Evolutionary conservation across 2,113 vertebrate genomes (phyloP).

Genomic region (Labeo rohita): DNA sequence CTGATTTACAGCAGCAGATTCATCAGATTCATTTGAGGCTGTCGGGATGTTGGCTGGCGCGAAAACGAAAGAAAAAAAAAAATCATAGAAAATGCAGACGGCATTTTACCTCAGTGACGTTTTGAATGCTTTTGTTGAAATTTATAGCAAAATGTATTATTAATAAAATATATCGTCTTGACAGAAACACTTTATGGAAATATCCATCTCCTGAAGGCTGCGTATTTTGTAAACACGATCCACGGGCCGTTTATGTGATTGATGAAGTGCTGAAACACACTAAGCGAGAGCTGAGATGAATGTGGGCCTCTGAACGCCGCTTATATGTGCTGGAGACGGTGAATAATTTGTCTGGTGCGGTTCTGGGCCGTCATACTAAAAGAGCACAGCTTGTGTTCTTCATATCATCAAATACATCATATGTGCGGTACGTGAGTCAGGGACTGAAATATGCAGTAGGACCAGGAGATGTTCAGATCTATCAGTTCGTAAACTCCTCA

Average conservation of each 20-base stretch:
- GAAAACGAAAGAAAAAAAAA: conserved; percentile 43
- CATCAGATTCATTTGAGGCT: conserved; percentile 69
- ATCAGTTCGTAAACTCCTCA: neutral
- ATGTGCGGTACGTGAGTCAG: neutral
- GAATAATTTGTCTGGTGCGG: neutral
- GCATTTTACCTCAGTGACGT: neutral
- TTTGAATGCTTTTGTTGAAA: neutral
- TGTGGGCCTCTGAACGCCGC: neutral
- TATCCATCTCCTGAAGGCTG: conserved; percentile 22
- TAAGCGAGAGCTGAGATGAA: neutral
- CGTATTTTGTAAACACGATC: neutral
- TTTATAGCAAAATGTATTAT: conserved; percentile 7
- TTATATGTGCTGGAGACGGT: neutral
- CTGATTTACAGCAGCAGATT: conserved; percentile 65
- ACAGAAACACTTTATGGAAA: conserved; percentile 14
- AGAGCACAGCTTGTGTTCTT: neutral
- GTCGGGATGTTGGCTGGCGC: conserved; percentile 49
- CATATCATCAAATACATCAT: neutral
- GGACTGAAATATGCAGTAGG: neutral
- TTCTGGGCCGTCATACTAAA: neutral
- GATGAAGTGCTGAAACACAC: conserved; percentile 10
- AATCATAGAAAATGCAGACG: neutral
- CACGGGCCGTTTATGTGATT: neutral
- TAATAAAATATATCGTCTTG: neutral
- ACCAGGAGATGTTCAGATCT: neutral